Conservation (phyloP, 2,888 invertebrate species). For the Chymomyza procnemis region DNA sequence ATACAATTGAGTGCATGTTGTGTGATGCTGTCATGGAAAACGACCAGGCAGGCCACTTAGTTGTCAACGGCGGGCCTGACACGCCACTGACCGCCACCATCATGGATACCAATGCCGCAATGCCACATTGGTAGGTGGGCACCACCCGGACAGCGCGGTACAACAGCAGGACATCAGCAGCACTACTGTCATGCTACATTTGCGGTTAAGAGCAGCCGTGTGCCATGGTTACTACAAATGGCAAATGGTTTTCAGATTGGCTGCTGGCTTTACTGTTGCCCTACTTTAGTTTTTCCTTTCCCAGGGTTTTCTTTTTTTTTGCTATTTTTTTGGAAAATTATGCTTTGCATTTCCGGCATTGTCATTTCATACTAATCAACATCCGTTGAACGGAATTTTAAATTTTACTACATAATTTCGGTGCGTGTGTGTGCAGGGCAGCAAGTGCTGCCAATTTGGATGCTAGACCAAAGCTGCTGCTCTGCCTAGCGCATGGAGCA, state of each 20-base stretch:
- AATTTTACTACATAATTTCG: conserved; percentile 28
- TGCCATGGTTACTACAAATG: background rate
- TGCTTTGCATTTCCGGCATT: conserved; percentile 59
- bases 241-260: background rate
- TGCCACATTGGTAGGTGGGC: conserved; percentile 25
- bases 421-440: background rate
- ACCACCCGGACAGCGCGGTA: background rate
- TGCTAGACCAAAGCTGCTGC: background rate
- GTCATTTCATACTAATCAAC: conserved; percentile 73
- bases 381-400: conserved; percentile 51
- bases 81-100: conserved; percentile 16
- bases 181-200: background rate
- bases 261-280: conserved; percentile 20
- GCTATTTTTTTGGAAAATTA: background rate
- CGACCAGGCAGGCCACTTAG: conserved; percentile 36
- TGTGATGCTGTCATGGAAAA: conserved; percentile 21
- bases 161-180: background rate
- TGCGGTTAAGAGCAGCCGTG: background rate
- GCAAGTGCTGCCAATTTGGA: background rate
- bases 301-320: background rate
- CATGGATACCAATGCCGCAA: conserved; percentile 34
- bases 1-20: conserved; percentile 56
- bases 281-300: too few relatives aligned
- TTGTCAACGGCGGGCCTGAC: conserved; percentile 13
- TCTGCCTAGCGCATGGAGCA: background rate